Conservation (phyloP, 2,888 invertebrate species). For the Hydroisotoma schaefferi region DNA sequence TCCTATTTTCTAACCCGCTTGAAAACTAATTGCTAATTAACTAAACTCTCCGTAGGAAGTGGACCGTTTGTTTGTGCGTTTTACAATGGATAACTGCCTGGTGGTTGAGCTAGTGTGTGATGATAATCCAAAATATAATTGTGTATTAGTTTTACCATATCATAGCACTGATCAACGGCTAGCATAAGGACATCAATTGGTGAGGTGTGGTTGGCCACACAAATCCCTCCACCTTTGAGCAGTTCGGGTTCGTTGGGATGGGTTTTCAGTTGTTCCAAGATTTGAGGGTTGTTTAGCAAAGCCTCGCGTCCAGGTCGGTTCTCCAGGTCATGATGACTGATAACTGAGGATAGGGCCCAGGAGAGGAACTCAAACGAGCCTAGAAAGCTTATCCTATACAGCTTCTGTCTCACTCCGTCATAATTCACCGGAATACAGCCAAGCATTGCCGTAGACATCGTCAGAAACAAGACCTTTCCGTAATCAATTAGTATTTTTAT, state of each 20-base stretch:
- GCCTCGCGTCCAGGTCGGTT: conserved; percentile 70
- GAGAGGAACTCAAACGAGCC: conserved; percentile 91
- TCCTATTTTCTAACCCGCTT: too few relatives aligned
- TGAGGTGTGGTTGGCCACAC: conserved; percentile 98
- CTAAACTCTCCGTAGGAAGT: too few relatives aligned
- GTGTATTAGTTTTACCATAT: conserved; percentile 81
- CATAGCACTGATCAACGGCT: conserved; percentile 95
- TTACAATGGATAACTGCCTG: too few relatives aligned
- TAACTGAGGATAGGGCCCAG: conserved; percentile 83
- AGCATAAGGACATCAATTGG: conserved; percentile 96
- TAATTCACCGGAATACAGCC: conserved; percentile 69
- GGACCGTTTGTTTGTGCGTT: too few relatives aligned
- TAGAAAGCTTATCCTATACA: conserved; percentile 76
- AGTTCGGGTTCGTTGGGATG: not conserved
- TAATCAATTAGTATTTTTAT: too few relatives aligned
- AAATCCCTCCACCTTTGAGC: conserved; percentile 63
- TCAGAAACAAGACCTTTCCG: conserved; percentile 87
- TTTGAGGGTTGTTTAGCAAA: conserved; percentile 19
- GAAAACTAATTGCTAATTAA: too few relatives aligned
- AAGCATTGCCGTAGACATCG: conserved; percentile 78
- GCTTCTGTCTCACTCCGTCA: conserved; percentile 69
- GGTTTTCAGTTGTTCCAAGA: conserved; percentile 11
- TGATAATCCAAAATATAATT: too few relatives aligned
- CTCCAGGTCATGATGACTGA: conserved; percentile 80
- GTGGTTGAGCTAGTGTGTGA: too few relatives aligned